Percentiles rank a stretch among this genome's conserved stretches.
phyloP scores from a whole-genome alignment of 2,888 invertebrate genomes.

The Coecobrya sp. region DNA sequence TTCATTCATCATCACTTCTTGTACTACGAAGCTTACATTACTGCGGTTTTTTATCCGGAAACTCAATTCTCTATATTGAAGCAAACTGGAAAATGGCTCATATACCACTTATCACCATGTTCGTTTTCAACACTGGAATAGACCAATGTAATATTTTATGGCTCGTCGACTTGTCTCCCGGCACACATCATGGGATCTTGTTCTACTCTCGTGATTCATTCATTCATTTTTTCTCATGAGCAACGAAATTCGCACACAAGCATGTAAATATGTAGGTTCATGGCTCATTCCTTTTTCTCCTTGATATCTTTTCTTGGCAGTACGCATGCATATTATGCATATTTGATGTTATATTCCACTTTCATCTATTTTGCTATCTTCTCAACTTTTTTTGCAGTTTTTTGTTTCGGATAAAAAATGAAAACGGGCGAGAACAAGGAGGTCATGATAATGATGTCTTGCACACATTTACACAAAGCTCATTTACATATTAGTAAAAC shows the following conservation, averaged over 20 bases:
- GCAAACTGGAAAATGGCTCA: conserved; percentile 9
- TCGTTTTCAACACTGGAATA: background rate
- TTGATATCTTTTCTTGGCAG: background rate
- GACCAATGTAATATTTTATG: conserved; percentile 37
- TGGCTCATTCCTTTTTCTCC: conserved; percentile 8
- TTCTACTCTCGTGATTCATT: background rate
- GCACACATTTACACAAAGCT: conserved; percentile 24
- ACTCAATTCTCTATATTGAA: background rate
- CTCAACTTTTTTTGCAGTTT: conserved; percentile 1
- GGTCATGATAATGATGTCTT: background rate
- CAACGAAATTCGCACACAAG: background rate
- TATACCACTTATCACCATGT: background rate
- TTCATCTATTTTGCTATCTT: background rate
- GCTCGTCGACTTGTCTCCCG: conserved; percentile 19
- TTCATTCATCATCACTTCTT: conserved; percentile 31
- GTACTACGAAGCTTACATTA: background rate
- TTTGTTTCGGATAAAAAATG: conserved; percentile 11
- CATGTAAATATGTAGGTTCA: background rate
- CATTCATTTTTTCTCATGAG: conserved; percentile 9
- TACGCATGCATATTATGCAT: conserved; percentile 48
- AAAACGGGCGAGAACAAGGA: background rate
- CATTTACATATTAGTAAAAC: background rate
- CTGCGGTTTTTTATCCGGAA: background rate
- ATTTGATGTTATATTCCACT: background rate
- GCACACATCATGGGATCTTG: background rate